These are phyloP conservation scores for Rhagologus leucostigma DNA, from an alignment of 2,113 vertebrate genomes.

Conservation along the genomic window DNA sequence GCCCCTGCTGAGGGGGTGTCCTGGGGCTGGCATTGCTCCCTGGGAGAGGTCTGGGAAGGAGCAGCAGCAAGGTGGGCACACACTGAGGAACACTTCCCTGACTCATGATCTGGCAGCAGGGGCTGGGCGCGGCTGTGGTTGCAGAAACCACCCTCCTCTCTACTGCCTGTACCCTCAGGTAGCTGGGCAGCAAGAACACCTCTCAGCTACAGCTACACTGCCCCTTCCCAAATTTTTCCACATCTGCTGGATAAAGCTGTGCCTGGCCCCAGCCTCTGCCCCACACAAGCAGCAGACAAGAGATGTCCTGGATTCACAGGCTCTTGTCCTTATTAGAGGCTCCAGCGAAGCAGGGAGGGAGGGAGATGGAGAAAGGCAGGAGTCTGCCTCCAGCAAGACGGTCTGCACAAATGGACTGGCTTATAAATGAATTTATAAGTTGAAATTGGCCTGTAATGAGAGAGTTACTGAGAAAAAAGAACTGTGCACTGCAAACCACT, in stretches of 20 bases:
- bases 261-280: background rate
- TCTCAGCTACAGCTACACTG: background rate
- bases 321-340: background rate
- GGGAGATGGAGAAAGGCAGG: background rate
- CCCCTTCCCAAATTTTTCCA: background rate
- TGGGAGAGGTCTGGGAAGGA: background rate
- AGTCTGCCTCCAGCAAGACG: slow-evolving; percentile 10
- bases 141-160: background rate
- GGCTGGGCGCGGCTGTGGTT: background rate
- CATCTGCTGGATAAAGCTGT: background rate
- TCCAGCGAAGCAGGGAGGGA: background rate
- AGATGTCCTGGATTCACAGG: background rate
- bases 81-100: background rate
- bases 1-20: accelerated
- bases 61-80: background rate
- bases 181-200: background rate
- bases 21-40: background rate
- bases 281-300: background rate
- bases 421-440: slow-evolving; percentile 71
- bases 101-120: accelerated
- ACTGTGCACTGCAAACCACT: slow-evolving; percentile 32
- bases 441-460: slow-evolving; percentile 65
- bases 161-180: background rate
- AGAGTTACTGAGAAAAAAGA: slow-evolving; percentile 53
- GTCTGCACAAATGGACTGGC: slow-evolving; percentile 52